Evolutionary conservation across 1,140 invertebrate genomes (phyloP).

Genomic region (Saccostrea echinata): DNA sequence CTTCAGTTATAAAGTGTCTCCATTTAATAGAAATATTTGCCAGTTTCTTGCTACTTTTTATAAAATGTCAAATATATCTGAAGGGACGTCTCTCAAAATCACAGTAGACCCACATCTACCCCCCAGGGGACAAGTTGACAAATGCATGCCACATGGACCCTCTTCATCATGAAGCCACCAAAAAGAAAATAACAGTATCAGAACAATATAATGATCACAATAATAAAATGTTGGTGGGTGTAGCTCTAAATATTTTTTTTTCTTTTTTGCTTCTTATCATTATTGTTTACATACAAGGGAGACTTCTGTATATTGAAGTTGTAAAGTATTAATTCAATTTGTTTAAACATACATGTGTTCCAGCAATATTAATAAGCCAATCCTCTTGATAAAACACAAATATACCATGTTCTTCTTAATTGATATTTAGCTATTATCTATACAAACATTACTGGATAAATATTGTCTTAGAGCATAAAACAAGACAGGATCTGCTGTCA

Average conservation of each 20-base stretch:
- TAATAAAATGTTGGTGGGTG: constrained; percentile 18
- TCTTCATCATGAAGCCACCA: constrained; percentile 4
- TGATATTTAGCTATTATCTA: constrained; percentile 16
- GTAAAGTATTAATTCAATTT: constrained; percentile 9
- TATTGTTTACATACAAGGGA: constrained; percentile 13
- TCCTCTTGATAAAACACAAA: constrained; percentile 35
- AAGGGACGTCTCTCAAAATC: background rate
- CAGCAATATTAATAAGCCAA: constrained; percentile 32
- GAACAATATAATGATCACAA: background rate
- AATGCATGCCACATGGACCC: constrained; percentile 2
- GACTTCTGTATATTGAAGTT: constrained; percentile 1
- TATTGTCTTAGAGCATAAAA: constrained; percentile 7
- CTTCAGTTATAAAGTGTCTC: background rate
- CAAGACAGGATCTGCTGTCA: background rate
- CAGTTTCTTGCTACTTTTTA: background rate
- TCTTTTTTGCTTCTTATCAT: background rate
- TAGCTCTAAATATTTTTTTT: background rate
- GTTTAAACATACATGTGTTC: background rate
- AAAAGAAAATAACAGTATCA: background rate
- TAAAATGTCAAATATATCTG: background rate
- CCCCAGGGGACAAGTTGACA: constrained; percentile 16
- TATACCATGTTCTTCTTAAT: constrained; percentile 14
- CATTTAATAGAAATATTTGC: background rate
- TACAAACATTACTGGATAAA: constrained; percentile 1
- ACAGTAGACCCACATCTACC: background rate